Percentiles rank a stretch among this genome's conserved stretches.
phyloP scores from a whole-genome alignment of 2,113 vertebrate species.

The Pogonocichla stellata region DNA sequence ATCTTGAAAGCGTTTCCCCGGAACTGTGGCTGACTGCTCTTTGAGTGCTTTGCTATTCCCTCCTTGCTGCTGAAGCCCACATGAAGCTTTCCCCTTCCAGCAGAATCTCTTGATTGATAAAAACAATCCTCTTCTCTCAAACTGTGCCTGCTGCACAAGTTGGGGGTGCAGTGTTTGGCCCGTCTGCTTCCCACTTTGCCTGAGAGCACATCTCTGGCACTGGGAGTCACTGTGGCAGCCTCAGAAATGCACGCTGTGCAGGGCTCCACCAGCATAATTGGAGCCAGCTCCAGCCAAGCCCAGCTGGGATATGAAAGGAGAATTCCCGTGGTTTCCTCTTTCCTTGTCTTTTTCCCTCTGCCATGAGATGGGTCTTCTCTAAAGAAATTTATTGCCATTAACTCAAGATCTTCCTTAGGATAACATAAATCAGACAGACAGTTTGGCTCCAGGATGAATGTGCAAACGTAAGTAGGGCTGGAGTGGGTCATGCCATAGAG shows the following conservation, averaged over 20 bases:
- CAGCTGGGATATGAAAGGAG: neutral
- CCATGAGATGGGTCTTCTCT: neutral
- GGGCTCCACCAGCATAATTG: conserved; percentile 11
- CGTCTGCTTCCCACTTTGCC: neutral
- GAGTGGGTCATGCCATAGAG: neutral
- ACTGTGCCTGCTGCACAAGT: neutral
- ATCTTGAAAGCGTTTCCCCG: neutral
- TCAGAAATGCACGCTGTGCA: neutral
- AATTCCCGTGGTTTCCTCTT: neutral
- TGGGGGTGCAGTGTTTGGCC: neutral
- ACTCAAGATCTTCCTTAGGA: conserved; percentile 21
- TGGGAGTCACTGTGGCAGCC: neutral
- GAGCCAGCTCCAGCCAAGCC: conserved; percentile 17
- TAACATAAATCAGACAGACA: neutral
- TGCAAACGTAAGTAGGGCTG: neutral
- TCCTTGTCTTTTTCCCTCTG: neutral
- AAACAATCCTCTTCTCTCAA: neutral
- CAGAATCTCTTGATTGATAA: neutral
- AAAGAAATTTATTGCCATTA: neutral
- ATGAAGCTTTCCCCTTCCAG: neutral
- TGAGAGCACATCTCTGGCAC: neutral
- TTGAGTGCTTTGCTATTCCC: neutral
- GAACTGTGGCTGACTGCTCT: neutral
- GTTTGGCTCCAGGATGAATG: neutral
- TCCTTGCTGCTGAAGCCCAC: neutral